Conservation (phyloP, 2,888 invertebrate species). For the Cosmorhoe ocellata region DNA sequence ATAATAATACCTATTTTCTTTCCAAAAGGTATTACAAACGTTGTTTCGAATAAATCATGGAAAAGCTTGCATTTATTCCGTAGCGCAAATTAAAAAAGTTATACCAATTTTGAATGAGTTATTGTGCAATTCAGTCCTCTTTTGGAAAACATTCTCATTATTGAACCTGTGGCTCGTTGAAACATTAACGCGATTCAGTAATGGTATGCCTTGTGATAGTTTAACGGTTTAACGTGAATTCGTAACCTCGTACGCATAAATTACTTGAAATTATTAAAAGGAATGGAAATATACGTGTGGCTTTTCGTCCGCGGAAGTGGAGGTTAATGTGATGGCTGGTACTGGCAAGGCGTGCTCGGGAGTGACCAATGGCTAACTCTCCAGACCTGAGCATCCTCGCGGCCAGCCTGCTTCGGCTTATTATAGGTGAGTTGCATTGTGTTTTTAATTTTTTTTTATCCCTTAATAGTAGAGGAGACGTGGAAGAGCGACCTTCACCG, state of each 20-base stretch:
- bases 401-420: slow-evolving; percentile 84
- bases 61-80: slow-evolving; percentile 71
- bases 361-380: slow-evolving; percentile 82
- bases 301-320: slow-evolving; percentile 36
- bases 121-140: slow-evolving; percentile 67
- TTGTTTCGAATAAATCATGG: slow-evolving; percentile 68
- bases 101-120: slow-evolving; percentile 76
- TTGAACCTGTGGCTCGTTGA: slow-evolving; percentile 26
- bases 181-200: slow-evolving; percentile 20
- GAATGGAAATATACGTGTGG: slow-evolving; percentile 29
- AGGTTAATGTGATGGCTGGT: slow-evolving; percentile 65
- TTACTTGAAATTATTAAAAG: background rate
- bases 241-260: too few species aligned
- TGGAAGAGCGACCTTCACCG: too few species aligned
- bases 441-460: too few species aligned
- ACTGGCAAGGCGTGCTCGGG: slow-evolving; percentile 56
- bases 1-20: slow-evolving; percentile 44
- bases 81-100: slow-evolving; percentile 79
- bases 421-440: slow-evolving; percentile 80
- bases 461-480: too few species aligned
- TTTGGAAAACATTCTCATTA: slow-evolving; percentile 49
- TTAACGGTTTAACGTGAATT: too few species aligned
- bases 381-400: slow-evolving; percentile 83
- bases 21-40: slow-evolving; percentile 54
- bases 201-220: slow-evolving; percentile 5